phyloP scores from a whole-genome alignment of 2,113 vertebrate genomes.

The Eretmochelys imbricata region DNA sequence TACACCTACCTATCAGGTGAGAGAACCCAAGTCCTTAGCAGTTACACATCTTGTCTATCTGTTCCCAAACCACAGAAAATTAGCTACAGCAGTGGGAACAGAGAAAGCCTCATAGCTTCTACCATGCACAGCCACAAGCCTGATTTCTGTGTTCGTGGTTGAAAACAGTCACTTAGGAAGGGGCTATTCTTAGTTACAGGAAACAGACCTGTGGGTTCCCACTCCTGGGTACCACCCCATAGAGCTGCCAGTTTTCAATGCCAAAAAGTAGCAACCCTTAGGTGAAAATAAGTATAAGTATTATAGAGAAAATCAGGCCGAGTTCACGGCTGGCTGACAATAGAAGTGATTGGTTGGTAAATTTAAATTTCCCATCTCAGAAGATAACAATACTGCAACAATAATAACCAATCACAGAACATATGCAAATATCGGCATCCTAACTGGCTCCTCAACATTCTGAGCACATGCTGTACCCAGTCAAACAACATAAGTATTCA shows the following conservation, averaged over 20 bases:
- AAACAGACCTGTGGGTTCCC: not conserved
- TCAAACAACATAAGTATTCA: not conserved
- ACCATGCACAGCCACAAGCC: not conserved
- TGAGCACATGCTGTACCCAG: not conserved
- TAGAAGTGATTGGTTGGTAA: not conserved
- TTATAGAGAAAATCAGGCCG: not conserved
- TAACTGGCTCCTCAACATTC: not conserved
- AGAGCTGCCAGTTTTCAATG: not conserved
- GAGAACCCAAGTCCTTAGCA: not conserved
- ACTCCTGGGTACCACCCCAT: not conserved
- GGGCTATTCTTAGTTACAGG: not conserved
- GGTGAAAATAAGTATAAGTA: not conserved
- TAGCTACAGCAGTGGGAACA: not conserved
- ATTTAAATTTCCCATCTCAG: not conserved
- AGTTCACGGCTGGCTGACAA: not conserved
- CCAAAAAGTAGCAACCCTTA: too few relatives aligned
- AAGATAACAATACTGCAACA: not conserved
- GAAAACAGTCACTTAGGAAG: not conserved
- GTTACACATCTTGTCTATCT: not conserved
- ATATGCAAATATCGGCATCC: not conserved
- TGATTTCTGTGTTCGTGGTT: not conserved
- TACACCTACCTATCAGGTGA: conserved; percentile 17
- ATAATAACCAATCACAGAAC: not conserved
- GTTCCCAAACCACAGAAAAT: not conserved
- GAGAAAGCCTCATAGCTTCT: not conserved